Evolutionary conservation across 1,140 invertebrate species (phyloP), one percentile per base, ranked within the genome.

Genomic region (Laodelphax striatellus): DNA sequence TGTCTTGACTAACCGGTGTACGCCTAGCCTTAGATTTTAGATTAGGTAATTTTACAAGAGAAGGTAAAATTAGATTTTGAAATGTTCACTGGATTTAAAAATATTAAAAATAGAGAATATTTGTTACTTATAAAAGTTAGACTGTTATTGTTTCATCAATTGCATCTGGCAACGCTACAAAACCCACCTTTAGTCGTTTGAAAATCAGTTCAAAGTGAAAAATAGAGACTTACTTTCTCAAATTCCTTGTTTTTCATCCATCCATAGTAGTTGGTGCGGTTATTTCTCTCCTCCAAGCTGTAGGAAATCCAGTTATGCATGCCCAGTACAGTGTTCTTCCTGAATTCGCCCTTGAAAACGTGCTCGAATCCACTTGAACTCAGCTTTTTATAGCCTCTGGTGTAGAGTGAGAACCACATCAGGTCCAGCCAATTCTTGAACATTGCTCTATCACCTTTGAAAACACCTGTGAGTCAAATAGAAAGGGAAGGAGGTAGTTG

Each of bases 231-330:
- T 11, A 38, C 34, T 9, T 38, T 38, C 55, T 73, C 82, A 19
- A 93, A 75, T 68, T 85, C 80, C 57, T 82, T 62, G 69, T 85
- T 83, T 66, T 85, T 87, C 57, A 88, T 74, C 65, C 87, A 91
- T 13, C 90, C 90, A 62, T 88, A 80, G 71, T 94, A 94, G 38
- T 77, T 76, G 0, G 82, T 80, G 52, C 76, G 74, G 21, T 76
- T 77, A 16, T 74, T 76, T 19, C 69, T 66, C 75, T 95, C 91
- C 74, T 90, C 83, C 57, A 80, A 77, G 34, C 80, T 79, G 57
- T 89, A 90, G 69, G 87, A 90, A 14, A 94, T 77, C 91, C 91
- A 94, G 70, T 93, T 93, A 70, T 94, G 91, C 57, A 94, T 76
- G 13, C 92, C 92, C 66, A 77, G 78, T 38, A 94, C 80, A 66